Evolutionary conservation across 2,888 invertebrate species (phyloP).

Genomic region (Zhuqinia jingwanae): DNA sequence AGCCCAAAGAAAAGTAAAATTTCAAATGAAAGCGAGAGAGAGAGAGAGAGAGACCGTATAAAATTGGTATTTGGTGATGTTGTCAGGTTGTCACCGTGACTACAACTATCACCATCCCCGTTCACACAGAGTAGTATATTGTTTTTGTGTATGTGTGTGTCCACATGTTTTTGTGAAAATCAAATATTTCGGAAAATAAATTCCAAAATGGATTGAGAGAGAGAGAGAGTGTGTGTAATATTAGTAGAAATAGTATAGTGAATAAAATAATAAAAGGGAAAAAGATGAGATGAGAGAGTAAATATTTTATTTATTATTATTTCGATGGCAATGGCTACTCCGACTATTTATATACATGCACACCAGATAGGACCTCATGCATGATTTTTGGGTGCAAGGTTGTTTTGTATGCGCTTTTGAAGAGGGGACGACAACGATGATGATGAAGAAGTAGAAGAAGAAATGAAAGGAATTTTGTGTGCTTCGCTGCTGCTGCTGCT

Average conservation of each 20-base stretch:
- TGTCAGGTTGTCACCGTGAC: slow-evolving; percentile 34
- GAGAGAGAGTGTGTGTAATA: not conserved
- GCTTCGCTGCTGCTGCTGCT: no score
- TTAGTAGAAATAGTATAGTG: no score
- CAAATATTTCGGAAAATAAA: slow-evolving; percentile 43
- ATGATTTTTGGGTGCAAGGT: not conserved
- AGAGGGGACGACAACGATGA: not conserved
- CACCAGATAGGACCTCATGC: not conserved
- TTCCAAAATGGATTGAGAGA: not conserved
- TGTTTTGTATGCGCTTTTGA: not conserved
- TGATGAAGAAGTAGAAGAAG: not conserved
- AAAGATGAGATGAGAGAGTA: no score
- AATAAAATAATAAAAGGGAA: no score
- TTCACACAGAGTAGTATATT: no score
- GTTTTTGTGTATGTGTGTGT: slow-evolving; percentile 13
- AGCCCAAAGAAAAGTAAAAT: slow-evolving; percentile 33
- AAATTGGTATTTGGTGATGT: not conserved
- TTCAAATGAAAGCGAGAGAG: slow-evolving; percentile 5
- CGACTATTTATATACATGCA: slow-evolving; percentile 25
- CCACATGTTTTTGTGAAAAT: slow-evolving; percentile 49
- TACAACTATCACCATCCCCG: no score
- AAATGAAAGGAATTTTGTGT: slow-evolving; percentile 37
- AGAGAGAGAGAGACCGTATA: slow-evolving; percentile 24
- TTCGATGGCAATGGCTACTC: slow-evolving; percentile 36
- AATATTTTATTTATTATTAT: slow-evolving; percentile 36